phyloP scores from a whole-genome alignment of 2,113 vertebrate genomes.

The Chaetodon auriga region DNA sequence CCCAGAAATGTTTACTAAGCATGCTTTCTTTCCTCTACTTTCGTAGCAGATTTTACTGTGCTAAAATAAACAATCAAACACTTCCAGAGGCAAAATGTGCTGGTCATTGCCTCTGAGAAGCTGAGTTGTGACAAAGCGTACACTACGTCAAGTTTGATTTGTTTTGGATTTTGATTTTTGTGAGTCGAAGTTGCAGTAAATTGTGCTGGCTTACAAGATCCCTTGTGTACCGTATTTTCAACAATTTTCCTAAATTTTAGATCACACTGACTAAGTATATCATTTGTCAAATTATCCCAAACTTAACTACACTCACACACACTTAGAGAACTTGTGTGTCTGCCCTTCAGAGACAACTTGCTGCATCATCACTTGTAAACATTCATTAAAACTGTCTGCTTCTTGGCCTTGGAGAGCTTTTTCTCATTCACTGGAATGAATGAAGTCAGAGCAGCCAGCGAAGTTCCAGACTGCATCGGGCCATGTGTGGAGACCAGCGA shows the following conservation, averaged over 20 bases:
- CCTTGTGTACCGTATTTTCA: too few species aligned
- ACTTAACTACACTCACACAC: not conserved
- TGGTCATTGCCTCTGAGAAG: not conserved
- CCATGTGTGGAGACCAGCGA: constrained; percentile 66
- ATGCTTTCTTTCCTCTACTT: not conserved
- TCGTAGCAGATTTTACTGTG: too few species aligned
- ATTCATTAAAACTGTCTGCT: constrained; percentile 58
- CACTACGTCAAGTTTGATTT: not conserved
- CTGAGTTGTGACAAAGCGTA: not conserved
- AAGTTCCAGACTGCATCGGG: constrained; percentile 42
- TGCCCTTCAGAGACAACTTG: constrained; percentile 57
- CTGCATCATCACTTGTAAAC: constrained; percentile 74
- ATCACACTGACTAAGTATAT: constrained; percentile 13
- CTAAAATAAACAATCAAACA: not conserved
- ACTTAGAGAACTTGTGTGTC: not conserved
- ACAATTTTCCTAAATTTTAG: constrained; percentile 1
- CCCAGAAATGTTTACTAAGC: not conserved
- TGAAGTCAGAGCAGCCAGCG: constrained; percentile 31
- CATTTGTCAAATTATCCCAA: constrained; percentile 4
- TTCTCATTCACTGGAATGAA: constrained; percentile 52
- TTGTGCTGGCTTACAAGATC: not conserved
- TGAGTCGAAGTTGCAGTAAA: not conserved
- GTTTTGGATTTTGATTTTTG: not conserved
- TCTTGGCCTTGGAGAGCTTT: constrained; percentile 35
- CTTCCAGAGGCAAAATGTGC: not conserved